phyloP scores from a whole-genome alignment of 2,888 invertebrate genomes.

The Drosophila phalerata region DNA sequence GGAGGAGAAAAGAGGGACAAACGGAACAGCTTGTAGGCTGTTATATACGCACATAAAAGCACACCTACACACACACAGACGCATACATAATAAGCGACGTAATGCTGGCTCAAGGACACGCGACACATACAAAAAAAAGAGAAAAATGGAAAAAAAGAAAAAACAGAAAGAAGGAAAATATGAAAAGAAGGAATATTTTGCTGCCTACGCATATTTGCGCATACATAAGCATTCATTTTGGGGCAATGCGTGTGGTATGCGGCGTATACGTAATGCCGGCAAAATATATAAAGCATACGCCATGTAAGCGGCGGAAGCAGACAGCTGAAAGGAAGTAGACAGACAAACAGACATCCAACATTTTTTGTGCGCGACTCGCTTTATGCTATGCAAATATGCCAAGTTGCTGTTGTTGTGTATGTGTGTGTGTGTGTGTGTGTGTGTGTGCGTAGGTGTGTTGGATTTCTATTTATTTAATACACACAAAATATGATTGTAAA shows the following conservation, averaged over 20 bases:
- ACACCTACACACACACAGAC: slow-evolving; percentile 11
- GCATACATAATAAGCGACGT: slow-evolving; percentile 51
- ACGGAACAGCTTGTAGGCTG: not conserved
- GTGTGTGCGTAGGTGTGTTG: slow-evolving; percentile 18
- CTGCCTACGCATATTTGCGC: slow-evolving; percentile 65
- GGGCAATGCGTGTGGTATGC: slow-evolving; percentile 19
- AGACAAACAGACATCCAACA: slow-evolving; percentile 8
- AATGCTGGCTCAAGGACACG: slow-evolving; percentile 71
- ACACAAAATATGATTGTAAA: slow-evolving; percentile 62
- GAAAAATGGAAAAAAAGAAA: not conserved
- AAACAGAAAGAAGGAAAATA: slow-evolving; percentile 9
- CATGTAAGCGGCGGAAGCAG: slow-evolving; percentile 60
- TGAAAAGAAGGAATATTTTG: slow-evolving; percentile 24
- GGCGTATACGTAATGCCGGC: slow-evolving; percentile 73
- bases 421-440: slow-evolving; percentile 5
- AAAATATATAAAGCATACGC: slow-evolving; percentile 67
- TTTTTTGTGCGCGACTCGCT: slow-evolving; percentile 36
- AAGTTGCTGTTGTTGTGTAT: not conserved
- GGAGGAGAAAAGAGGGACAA: not conserved
- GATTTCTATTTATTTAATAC: slow-evolving; percentile 69
- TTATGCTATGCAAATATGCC: slow-evolving; percentile 56
- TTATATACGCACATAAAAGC: slow-evolving; percentile 35
- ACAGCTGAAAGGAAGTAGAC: slow-evolving; percentile 55
- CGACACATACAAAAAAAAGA: slow-evolving; percentile 28
- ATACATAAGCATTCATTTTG: slow-evolving; percentile 47